Evolutionary conservation across 2,888 invertebrate species (phyloP).

Genomic region (Syrista parreyssii): DNA sequence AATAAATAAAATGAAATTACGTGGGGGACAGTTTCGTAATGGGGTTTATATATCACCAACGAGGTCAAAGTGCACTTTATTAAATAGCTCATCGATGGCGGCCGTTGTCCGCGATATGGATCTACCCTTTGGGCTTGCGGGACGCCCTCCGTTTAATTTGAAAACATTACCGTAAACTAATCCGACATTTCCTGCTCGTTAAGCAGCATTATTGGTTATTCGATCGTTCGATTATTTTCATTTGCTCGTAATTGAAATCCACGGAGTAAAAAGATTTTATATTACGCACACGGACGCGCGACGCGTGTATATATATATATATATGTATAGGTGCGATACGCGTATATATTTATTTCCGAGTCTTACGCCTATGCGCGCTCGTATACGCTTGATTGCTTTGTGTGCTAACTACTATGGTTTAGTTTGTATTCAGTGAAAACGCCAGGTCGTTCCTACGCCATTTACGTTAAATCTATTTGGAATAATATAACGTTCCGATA

Average conservation of each 20-base stretch:
- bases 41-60: not conserved
- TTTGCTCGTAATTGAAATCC: not conserved
- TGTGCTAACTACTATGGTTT: not conserved
- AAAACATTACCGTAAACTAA: not conserved
- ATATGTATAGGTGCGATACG: too few relatives aligned
- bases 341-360: not conserved
- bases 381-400: not conserved
- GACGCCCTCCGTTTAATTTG: not conserved
- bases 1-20: not conserved
- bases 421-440: not conserved
- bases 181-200: not conserved
- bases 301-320: not conserved
- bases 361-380: not conserved
- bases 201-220: not conserved
- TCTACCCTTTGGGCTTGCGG: not conserved
- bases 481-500: not conserved
- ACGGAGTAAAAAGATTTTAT: not conserved
- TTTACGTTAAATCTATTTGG: not conserved
- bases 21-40: not conserved
- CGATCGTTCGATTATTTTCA: not conserved
- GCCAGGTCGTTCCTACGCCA: not conserved
- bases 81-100: slow-evolving; percentile 8
- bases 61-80: slow-evolving; percentile 8
- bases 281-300: too few relatives aligned
- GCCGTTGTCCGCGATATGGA: not conserved